A percentile compares a stretch with the other conserved stretches of the same genome.
Evolutionary conservation across 2,113 vertebrate genomes (phyloP).

Genomic region (Procavia capensis): DNA sequence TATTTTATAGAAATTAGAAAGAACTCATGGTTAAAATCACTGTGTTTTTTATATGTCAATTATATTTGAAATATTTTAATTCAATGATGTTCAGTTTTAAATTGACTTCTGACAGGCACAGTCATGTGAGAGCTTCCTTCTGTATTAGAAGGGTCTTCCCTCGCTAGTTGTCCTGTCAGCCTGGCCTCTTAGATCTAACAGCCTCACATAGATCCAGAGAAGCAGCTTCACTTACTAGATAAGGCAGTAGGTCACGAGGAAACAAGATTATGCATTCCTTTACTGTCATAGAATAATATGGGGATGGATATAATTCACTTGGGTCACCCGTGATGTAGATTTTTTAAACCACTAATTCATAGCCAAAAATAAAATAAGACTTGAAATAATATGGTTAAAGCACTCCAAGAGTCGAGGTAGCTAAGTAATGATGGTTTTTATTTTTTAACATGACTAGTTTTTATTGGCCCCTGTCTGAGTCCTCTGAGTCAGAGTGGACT

Average conservation of each 20-base stretch:
- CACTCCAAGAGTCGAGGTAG: not conserved
- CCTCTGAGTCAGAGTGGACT: too few relatives aligned
- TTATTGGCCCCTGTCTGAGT: not conserved
- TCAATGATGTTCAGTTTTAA: conserved; percentile 20
- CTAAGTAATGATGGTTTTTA: not conserved
- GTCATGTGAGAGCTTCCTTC: not conserved
- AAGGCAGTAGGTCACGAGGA: not conserved
- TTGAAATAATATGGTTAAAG: not conserved
- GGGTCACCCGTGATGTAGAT: not conserved
- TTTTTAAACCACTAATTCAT: not conserved
- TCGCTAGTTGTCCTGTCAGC: not conserved
- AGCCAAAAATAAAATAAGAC: not conserved
- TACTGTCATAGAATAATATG: not conserved
- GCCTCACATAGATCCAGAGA: not conserved
- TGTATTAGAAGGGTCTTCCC: not conserved
- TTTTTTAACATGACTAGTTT: not conserved
- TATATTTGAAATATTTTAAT: conserved; percentile 47
- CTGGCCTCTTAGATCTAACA: not conserved
- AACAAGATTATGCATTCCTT: not conserved
- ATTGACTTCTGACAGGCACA: not conserved
- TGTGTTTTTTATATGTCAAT: conserved; percentile 40
- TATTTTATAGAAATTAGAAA: conserved; percentile 31
- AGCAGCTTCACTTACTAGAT: not conserved
- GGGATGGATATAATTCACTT: not conserved
- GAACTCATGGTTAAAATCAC: not conserved